Evolutionary conservation across 2,113 vertebrate species (phyloP).

Genomic region (Forbesichthys agassizii): DNA sequence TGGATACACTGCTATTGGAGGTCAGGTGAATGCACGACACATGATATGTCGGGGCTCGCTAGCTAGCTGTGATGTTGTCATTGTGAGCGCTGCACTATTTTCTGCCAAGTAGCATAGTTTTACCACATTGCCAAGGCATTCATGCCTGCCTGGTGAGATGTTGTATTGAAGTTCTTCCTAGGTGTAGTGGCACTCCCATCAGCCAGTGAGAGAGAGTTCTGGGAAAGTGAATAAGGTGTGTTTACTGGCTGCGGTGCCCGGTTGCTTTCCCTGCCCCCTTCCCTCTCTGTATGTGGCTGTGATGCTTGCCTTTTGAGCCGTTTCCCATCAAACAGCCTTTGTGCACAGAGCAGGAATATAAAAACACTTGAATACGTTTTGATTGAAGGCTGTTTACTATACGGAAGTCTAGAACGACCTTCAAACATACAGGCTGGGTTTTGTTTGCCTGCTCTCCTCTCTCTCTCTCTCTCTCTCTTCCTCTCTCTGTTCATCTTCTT

Average conservation of each 20-base stretch:
- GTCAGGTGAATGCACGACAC: constrained; percentile 10
- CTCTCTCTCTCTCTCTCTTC: not conserved
- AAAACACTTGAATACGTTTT: constrained; percentile 27
- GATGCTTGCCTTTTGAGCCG: constrained; percentile 33
- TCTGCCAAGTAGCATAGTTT: not conserved
- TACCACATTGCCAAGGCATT: constrained; percentile 1
- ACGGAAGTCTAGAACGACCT: constrained; percentile 26
- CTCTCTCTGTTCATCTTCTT: not conserved
- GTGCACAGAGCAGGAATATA: constrained; percentile 18
- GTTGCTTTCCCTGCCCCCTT: constrained; percentile 15
- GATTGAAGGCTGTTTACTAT: constrained; percentile 47
- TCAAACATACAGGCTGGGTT: constrained; percentile 15
- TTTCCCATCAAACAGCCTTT: constrained; percentile 38
- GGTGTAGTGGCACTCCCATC: constrained; percentile 33
- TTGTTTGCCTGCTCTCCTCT: constrained; percentile 2
- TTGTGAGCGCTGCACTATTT: constrained; percentile 21
- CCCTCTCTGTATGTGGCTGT: not conserved
- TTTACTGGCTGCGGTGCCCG: constrained; percentile 8
- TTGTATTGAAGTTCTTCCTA: constrained; percentile 15
- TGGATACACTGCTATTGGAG: constrained; percentile 14
- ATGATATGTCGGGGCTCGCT: constrained; percentile 2
- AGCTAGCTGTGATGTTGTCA: constrained; percentile 23
- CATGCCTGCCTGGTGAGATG: not conserved
- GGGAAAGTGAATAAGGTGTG: constrained; percentile 9
- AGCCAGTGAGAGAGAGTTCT: constrained; percentile 12